phyloP scores from a whole-genome alignment of 2,888 invertebrate species.

The Tenthredo distinguenda region DNA sequence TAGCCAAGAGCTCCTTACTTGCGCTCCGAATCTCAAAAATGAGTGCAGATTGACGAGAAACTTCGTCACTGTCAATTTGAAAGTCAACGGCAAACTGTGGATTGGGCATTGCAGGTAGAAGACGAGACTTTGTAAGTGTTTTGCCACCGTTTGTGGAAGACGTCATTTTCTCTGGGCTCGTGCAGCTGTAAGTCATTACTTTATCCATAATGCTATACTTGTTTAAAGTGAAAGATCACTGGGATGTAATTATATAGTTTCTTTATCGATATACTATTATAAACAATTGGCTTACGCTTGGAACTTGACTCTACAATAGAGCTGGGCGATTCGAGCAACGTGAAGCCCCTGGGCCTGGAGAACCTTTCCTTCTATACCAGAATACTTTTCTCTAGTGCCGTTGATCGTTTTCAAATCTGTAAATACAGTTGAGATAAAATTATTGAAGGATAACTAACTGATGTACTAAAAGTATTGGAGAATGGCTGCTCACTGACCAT shows the following conservation, averaged over 20 bases:
- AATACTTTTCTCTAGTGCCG: constrained; percentile 73
- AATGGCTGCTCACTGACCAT: constrained; percentile 62
- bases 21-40: constrained; percentile 79
- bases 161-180: constrained; percentile 70
- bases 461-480: background rate
- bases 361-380: constrained; percentile 75
- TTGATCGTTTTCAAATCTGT: constrained; percentile 71
- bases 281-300: constrained; percentile 68
- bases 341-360: constrained; percentile 76
- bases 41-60: constrained; percentile 77
- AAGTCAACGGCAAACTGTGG: constrained; percentile 78
- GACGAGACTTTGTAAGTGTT: constrained; percentile 78
- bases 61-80: constrained; percentile 77
- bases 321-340: constrained; percentile 75
- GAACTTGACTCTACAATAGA: constrained; percentile 74
- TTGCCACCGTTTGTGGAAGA: constrained; percentile 70
- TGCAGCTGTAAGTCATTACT: constrained; percentile 62
- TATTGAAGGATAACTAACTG: background rate
- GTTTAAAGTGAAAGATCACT: background rate
- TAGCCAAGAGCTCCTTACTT: constrained; percentile 78
- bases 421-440: constrained; percentile 24
- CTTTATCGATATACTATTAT: background rate
- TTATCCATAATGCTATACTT: background rate
- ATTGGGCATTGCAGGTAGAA: constrained; percentile 77
- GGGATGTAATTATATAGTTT: background rate